phyloP scores from a whole-genome alignment of 2,113 vertebrate genomes.

The Ptilorrhoa leucosticta region DNA sequence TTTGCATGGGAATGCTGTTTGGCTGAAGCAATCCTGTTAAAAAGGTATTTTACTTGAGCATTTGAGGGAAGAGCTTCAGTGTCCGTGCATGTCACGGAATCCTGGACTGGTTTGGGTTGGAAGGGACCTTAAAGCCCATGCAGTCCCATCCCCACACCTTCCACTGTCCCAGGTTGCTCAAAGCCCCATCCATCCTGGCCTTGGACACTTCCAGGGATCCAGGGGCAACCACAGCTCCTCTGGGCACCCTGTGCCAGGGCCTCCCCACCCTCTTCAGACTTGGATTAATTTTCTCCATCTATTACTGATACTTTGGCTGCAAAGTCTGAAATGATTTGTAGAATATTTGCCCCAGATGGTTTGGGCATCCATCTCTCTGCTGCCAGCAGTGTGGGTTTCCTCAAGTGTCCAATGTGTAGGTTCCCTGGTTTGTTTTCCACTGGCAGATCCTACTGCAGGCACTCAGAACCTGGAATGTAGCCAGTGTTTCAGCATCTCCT shows the following conservation, averaged over 20 bases:
- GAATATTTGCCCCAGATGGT: not conserved
- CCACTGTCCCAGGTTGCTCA: rapidly evolving
- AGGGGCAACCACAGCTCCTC: not conserved
- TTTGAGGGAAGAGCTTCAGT: not conserved
- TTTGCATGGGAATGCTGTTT: not conserved
- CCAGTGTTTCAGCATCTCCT: not conserved
- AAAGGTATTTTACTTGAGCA: not conserved
- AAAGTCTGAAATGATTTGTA: not conserved
- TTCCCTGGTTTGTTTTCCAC: not conserved
- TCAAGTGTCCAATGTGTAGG: not conserved
- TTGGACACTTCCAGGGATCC: not conserved
- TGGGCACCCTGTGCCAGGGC: not conserved
- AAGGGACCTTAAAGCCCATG: not conserved
- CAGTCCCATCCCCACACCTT: not conserved
- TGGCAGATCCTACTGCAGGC: not conserved
- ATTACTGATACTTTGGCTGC: not conserved
- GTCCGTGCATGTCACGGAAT: not conserved
- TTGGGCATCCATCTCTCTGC: not conserved
- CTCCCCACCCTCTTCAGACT: not conserved
- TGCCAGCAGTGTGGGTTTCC: not conserved
- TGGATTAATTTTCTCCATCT: not conserved
- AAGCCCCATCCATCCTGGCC: rapidly evolving
- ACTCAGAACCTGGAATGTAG: not conserved
- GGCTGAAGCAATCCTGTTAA: not conserved
- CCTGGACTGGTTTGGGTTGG: not conserved